phyloP scores from a whole-genome alignment of 2,888 invertebrate genomes.

The Cataglyphis cursor region DNA sequence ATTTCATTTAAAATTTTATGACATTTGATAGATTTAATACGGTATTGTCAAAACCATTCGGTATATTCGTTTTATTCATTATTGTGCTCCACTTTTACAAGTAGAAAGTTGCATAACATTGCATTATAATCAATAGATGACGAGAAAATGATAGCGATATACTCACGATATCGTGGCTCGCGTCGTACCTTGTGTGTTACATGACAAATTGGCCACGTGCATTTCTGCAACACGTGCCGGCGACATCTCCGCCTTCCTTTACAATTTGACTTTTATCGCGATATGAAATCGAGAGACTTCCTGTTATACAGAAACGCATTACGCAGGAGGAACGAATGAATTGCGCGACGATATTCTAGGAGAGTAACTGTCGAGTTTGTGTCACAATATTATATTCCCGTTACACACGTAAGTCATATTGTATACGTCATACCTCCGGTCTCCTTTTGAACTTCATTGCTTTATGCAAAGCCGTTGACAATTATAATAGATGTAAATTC shows the following conservation, averaged over 20 bases:
- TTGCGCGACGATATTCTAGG: background rate
- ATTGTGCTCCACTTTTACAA: background rate
- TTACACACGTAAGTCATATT: background rate
- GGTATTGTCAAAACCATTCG: background rate
- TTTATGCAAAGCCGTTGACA: background rate
- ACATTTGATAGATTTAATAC: background rate
- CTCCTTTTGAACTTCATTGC: background rate
- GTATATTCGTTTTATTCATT: background rate
- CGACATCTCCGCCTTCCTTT: slow-evolving; percentile 22
- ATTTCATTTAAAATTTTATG: background rate
- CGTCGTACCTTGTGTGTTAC: background rate
- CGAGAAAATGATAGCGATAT: slow-evolving; percentile 2
- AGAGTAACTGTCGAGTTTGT: background rate
- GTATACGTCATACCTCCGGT: background rate
- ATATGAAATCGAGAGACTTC: slow-evolving; percentile 27
- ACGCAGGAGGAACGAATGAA: background rate
- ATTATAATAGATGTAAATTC: slow-evolving; percentile 8
- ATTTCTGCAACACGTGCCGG: slow-evolving; percentile 36
- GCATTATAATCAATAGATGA: slow-evolving; percentile 37
- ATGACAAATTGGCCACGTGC: slow-evolving; percentile 40
- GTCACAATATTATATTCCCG: background rate
- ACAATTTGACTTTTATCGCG: slow-evolving; percentile 31
- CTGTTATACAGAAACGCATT: slow-evolving; percentile 4
- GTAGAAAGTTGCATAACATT: slow-evolving; percentile 20
- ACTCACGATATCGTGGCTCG: background rate